Base-by-base conservation (phyloP, 2,888 invertebrate genomes). In the Euproctis similis region DNA sequence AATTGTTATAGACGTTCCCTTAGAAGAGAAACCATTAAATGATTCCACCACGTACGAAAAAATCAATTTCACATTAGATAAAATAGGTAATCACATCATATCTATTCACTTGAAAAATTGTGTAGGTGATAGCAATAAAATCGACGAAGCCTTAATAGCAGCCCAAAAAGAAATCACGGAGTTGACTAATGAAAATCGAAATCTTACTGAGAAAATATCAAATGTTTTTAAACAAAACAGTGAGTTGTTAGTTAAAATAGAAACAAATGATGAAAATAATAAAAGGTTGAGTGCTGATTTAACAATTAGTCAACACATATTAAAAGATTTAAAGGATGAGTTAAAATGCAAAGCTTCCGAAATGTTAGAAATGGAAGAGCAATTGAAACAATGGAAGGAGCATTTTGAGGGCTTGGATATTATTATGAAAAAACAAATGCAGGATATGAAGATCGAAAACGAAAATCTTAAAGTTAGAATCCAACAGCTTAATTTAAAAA, bases 401-500 rank as follows among this genome's bases (percentile, higher is more conserved):
- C 53, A 73, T 30, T 73, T 70, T 38, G 31, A 28, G 6, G 44
- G 39, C 26, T 38, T 67, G 16, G 62, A 72, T 39, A 14, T 16
- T 12, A 11, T 47, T 8, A 64, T 66, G 61, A 64, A 65, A 42
- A 39, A 64, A 34, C 55, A 70, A 46, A 54, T 67, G 23, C 31
- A 52, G 26, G 52, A 61, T 27, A 43, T 78, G 13, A 46, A 61
- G 31, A 12, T 37, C 8, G 71, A 75, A 42, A 74, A 73, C 40
- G 31, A 54, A 18, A 54, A 48, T 37, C 58, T 80, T 1, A 63
- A 62, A 40, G 32, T 37, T 28, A 41, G 30, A 26, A 41, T 33
- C 28, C 19, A 32, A 3, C 26, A 42, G 28, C 31, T 39, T 28
- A 20, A 33, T 24, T 28, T 18, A 7, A 31, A 42, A 13, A 33